These are phyloP conservation scores for Clostera curtula DNA, from an alignment of 2,888 invertebrate genomes.

Conservation along the genomic window DNA sequence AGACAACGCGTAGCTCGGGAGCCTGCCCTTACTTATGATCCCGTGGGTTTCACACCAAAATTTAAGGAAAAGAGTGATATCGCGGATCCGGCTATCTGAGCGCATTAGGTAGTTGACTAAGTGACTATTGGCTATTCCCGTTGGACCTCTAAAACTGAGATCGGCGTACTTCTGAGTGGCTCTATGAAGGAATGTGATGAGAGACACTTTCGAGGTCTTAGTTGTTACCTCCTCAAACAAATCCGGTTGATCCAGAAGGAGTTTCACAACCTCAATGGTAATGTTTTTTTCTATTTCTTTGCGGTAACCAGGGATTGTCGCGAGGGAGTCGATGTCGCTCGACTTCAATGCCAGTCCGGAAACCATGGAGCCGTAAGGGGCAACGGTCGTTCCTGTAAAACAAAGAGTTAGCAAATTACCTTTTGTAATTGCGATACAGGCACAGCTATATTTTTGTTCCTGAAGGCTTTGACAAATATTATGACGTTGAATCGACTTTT, in stretches of 20 bases:
- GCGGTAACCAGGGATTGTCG: constrained; percentile 1
- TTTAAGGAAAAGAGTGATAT: constrained; percentile 3
- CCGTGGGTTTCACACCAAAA: constrained; percentile 6
- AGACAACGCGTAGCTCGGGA: constrained; percentile 3
- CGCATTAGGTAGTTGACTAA: constrained; percentile 2
- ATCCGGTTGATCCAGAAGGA: constrained; percentile 2
- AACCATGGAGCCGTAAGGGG: not conserved
- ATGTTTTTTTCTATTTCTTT: constrained; percentile 2
- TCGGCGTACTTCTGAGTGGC: constrained; percentile 6
- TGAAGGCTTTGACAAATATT: too few relatives aligned
- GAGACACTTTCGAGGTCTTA: constrained; percentile 1
- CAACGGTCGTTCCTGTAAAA: constrained; percentile 1
- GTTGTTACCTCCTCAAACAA: constrained; percentile 1
- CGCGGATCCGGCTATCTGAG: not conserved
- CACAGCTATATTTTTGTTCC: too few relatives aligned
- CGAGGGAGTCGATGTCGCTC: constrained; percentile 4
- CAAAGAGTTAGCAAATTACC: too few relatives aligned
- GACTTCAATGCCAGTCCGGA: constrained; percentile 3
- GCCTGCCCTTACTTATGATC: not conserved
- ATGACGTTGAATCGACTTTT: too few relatives aligned
- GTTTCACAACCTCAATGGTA: constrained; percentile 1
- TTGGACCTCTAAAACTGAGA: constrained; percentile 3
- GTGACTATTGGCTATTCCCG: constrained; percentile 2
- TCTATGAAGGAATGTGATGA: constrained; percentile 6
- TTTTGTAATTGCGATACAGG: too few relatives aligned